phyloP scores from a whole-genome alignment of 2,888 invertebrate genomes.

The Oscheius onirici region DNA sequence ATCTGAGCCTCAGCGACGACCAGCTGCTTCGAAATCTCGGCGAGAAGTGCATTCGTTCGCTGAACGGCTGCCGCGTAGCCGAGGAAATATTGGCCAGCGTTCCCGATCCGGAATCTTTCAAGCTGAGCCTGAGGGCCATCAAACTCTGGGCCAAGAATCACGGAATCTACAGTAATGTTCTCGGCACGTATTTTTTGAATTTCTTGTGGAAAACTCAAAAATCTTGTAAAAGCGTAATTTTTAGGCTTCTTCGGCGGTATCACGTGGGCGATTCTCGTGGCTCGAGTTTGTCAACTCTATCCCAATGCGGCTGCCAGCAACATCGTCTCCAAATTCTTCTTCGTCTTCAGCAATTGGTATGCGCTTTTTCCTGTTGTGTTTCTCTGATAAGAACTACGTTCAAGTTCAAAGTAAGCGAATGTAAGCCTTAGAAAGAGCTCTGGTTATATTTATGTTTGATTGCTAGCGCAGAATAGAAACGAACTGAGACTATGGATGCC shows the following conservation, averaged over 20 bases:
- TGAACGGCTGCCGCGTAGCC: conserved; percentile 87
- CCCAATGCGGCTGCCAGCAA: conserved; percentile 95
- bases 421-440: no score
- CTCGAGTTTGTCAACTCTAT: conserved; percentile 95
- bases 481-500: no score
- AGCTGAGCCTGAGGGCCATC: conserved; percentile 90
- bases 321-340: conserved; percentile 95
- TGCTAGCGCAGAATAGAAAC: no score
- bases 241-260: conserved; percentile 87
- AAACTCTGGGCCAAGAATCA: conserved; percentile 78
- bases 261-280: conserved; percentile 99
- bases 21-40: conserved; percentile 91
- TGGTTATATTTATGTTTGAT: no score
- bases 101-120: conserved; percentile 91
- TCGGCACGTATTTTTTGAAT: conserved; percentile 75
- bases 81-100: conserved; percentile 96
- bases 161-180: conserved; percentile 93
- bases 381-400: neutral
- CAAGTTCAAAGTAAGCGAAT: no score
- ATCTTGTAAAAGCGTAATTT: neutral
- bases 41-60: conserved; percentile 84
- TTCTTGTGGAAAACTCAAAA: no score
- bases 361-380: neutral
- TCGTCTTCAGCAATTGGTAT: conserved; percentile 93
- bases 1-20: conserved; percentile 88